Conservation (phyloP, 2,113 vertebrate species). For the Catagonus wagneri region DNA sequence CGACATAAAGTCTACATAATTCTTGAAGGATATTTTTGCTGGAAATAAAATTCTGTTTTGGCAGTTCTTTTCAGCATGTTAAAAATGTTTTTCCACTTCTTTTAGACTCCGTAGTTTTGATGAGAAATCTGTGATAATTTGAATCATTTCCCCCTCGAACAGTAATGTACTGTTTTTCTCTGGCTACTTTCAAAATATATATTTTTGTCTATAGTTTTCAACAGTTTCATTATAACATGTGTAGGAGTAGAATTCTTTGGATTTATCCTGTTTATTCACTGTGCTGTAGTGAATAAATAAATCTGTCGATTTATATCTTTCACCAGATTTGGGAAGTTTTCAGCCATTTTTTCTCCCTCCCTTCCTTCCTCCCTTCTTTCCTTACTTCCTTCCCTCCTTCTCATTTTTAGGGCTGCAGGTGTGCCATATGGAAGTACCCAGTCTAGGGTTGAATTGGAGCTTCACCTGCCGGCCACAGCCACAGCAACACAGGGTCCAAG, state of each 20-base stretch:
- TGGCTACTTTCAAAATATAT: not conserved
- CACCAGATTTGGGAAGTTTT: not conserved
- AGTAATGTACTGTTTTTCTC: not conserved
- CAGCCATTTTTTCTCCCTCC: not conserved
- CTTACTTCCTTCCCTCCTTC: too few species aligned
- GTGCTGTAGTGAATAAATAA: not conserved
- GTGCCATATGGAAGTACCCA: too few species aligned
- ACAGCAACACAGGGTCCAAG: too few species aligned
- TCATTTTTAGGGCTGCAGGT: too few species aligned
- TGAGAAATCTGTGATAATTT: not conserved
- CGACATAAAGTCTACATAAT: not conserved
- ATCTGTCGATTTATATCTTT: slow-evolving; percentile 51
- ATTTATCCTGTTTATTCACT: not conserved
- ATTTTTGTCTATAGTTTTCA: not conserved
- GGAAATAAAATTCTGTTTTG: slow-evolving; percentile 48
- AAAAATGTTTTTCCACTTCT: not conserved
- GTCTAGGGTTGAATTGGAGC: too few species aligned
- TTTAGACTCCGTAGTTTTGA: slow-evolving; percentile 1
- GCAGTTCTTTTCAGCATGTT: not conserved
- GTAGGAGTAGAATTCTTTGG: not conserved
- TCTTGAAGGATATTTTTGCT: slow-evolving; percentile 31
- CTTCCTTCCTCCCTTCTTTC: too few species aligned
- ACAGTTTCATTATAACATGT: not conserved
- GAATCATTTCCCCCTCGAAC: not conserved
- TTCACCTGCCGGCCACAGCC: too few species aligned